Evolutionary conservation across 2,888 invertebrate species (phyloP).

Genomic region (Seira musarum): DNA sequence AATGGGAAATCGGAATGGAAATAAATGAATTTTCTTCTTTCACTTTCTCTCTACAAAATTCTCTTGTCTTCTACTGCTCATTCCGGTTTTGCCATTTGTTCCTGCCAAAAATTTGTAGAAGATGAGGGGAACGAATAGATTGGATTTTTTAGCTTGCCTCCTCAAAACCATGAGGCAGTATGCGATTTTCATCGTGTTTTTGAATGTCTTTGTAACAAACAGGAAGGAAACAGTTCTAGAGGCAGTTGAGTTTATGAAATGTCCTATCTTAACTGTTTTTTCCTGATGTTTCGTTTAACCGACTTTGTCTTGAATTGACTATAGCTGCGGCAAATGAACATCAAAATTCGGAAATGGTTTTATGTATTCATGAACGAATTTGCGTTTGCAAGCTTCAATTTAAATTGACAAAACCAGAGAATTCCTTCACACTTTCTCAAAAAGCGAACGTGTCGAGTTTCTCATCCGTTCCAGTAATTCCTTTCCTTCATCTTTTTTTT

Average conservation of each 20-base stretch:
- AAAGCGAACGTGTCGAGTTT: background rate
- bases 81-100: background rate
- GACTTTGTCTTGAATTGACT: too few species aligned
- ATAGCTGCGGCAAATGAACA: background rate
- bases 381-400: too few species aligned
- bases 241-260: too few species aligned
- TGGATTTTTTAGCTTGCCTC: background rate
- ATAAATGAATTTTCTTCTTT: background rate
- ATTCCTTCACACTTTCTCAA: too few species aligned
- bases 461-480: background rate
- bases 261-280: too few species aligned
- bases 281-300: too few species aligned
- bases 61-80: background rate
- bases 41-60: background rate
- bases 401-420: too few species aligned
- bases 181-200: too few species aligned
- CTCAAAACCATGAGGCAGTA: too few species aligned
- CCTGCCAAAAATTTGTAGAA: background rate
- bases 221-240: too few species aligned
- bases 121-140: background rate
- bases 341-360: background rate
- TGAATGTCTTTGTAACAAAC: too few species aligned
- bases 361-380: background rate
- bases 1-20: background rate
- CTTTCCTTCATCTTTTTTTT: background rate